Conservation (phyloP, 2,797 vertebrate genomes). For the Phataginus tricuspis region DNA sequence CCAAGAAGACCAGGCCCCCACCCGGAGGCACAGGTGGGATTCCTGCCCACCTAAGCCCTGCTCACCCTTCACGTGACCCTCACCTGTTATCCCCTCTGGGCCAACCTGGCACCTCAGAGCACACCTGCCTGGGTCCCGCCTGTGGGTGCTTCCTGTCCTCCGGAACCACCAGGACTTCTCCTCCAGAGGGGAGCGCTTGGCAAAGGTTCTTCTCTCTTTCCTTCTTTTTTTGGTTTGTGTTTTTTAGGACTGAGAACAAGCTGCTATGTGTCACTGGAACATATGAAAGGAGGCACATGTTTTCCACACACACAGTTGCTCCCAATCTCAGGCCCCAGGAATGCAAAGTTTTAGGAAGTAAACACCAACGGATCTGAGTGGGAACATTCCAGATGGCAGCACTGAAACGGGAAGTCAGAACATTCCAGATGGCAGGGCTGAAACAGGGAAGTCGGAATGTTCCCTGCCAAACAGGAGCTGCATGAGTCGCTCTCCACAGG, state of each 20-base stretch:
- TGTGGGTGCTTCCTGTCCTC: rapidly evolving
- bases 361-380: neutral
- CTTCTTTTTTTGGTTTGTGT: constrained; percentile 7
- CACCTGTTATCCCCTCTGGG: neutral
- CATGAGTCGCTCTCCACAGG: rapidly evolving
- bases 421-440: constrained; percentile 28
- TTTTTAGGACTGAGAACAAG: constrained; percentile 39
- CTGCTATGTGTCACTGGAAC: constrained; percentile 55
- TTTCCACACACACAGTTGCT: constrained; percentile 66
- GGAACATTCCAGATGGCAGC: constrained; percentile 1
- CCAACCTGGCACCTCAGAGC: rapidly evolving
- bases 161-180: neutral
- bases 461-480: neutral
- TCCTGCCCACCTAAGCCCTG: neutral
- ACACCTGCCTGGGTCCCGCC: rapidly evolving
- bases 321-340: neutral
- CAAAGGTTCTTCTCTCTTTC: neutral
- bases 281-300: constrained; percentile 22
- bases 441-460: neutral
- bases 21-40: too few relatives aligned
- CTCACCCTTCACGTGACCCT: neutral
- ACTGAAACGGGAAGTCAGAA: neutral
- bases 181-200: neutral
- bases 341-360: constrained; percentile 2
- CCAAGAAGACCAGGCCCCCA: neutral